Conservation (phyloP, 2,797 vertebrate species). For the Hemitrygon akajei region DNA sequence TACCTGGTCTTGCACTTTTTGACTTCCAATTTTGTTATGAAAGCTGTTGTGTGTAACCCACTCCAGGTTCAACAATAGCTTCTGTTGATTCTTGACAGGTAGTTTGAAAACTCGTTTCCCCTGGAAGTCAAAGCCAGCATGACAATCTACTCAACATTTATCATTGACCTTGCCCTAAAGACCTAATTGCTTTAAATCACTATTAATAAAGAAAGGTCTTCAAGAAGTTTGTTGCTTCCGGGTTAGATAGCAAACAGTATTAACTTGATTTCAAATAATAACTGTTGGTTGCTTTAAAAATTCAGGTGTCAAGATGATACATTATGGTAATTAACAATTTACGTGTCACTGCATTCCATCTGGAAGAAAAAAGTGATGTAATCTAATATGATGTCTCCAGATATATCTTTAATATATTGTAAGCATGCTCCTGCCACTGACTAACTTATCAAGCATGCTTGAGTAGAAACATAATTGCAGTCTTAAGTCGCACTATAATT, state of each 20-base stretch:
- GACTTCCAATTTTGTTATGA: background rate
- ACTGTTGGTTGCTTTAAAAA: background rate
- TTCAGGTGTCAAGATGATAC: background rate
- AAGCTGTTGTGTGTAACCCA: background rate
- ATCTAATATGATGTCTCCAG: slow-evolving; percentile 12
- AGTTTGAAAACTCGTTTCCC: slow-evolving; percentile 21
- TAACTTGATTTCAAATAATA: slow-evolving; percentile 5
- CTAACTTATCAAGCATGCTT: background rate
- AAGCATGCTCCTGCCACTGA: background rate
- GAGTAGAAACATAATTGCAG: slow-evolving; percentile 29
- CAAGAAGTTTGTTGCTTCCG: background rate
- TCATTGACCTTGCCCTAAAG: background rate
- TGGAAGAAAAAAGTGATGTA: slow-evolving; percentile 20
- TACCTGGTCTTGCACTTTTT: background rate
- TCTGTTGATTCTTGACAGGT: background rate
- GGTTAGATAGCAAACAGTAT: background rate
- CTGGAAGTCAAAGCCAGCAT: slow-evolving; percentile 11
- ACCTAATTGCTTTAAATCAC: background rate
- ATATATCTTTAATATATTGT: slow-evolving; percentile 26
- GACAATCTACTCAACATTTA: background rate
- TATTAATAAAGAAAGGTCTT: background rate
- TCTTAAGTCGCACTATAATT: slow-evolving; percentile 5
- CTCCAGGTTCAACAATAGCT: background rate
- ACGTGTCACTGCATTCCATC: background rate
- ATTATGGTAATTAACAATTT: slow-evolving; percentile 4